These are phyloP conservation scores for Melitaea athalia DNA, from an alignment of 2,888 invertebrate genomes.

Conservation along the genomic window DNA sequence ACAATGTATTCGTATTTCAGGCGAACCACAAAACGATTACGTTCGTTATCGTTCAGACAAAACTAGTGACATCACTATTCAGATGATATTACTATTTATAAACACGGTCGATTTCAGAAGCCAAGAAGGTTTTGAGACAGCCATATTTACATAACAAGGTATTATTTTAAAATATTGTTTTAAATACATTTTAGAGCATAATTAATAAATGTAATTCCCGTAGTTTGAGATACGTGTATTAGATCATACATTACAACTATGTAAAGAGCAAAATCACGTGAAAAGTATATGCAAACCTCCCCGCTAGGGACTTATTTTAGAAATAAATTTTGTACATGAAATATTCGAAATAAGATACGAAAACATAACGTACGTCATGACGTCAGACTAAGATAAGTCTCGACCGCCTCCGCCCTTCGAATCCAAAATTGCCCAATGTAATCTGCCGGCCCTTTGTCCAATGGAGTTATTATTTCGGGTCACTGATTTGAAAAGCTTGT, in stretches of 20 bases:
- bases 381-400: conserved; percentile 48
- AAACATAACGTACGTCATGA: conserved; percentile 47
- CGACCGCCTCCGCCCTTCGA: conserved; percentile 59
- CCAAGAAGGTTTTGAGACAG: no score
- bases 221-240: no score
- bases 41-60: not conserved
- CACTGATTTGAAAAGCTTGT: conserved; percentile 65
- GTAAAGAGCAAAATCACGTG: no score
- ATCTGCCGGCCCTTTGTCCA: conserved; percentile 70
- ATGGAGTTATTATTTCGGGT: conserved; percentile 73
- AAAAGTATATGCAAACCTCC: not conserved
- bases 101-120: no score
- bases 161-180: no score
- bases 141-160: no score
- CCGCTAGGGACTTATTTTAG: not conserved
- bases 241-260: no score
- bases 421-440: conserved; percentile 68
- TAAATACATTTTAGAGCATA: no score
- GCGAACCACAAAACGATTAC: conserved; percentile 14
- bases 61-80: conserved; percentile 5
- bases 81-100: not conserved
- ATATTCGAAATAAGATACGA: conserved; percentile 38
- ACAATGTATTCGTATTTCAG: conserved; percentile 23
- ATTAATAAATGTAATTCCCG: no score
- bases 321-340: conserved; percentile 6